Conservation (phyloP, 2,888 invertebrate species). For the Hypena proboscidalis region DNA sequence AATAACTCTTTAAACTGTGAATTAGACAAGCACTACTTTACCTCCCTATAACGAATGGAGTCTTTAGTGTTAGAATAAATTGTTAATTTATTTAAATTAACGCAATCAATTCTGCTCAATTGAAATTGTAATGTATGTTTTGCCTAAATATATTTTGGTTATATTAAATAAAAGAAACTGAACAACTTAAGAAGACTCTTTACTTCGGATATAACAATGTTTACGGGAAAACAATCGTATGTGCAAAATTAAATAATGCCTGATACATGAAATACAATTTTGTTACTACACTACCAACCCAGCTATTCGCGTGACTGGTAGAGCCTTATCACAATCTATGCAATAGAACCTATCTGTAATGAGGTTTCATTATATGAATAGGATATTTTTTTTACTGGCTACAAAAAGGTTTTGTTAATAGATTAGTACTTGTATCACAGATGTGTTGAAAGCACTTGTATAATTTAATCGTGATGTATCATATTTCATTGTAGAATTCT, state of each 20-base stretch:
- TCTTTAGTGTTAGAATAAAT: conserved; percentile 49
- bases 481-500: too few relatives aligned
- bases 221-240: too few relatives aligned
- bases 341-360: background rate
- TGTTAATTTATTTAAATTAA: conserved; percentile 73
- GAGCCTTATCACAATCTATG: conserved; percentile 1
- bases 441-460: too few relatives aligned
- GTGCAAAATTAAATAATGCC: too few relatives aligned
- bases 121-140: conserved; percentile 47
- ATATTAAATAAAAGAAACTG: conserved; percentile 6
- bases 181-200: background rate
- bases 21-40: conserved; percentile 12
- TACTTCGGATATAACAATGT: too few relatives aligned
- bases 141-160: conserved; percentile 23
- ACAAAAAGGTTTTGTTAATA: too few relatives aligned
- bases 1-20: conserved; percentile 8
- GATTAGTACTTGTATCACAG: too few relatives aligned
- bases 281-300: background rate
- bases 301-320: background rate
- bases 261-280: too few relatives aligned
- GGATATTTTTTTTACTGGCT: too few relatives aligned
- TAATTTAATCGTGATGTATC: too few relatives aligned
- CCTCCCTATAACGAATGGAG: conserved; percentile 38
- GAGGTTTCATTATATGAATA: background rate
- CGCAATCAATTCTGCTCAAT: conserved; percentile 51